These are phyloP conservation scores for Tetranychus urticae DNA, from an alignment of 1,140 invertebrate genomes.

Conservation along the genomic window DNA sequence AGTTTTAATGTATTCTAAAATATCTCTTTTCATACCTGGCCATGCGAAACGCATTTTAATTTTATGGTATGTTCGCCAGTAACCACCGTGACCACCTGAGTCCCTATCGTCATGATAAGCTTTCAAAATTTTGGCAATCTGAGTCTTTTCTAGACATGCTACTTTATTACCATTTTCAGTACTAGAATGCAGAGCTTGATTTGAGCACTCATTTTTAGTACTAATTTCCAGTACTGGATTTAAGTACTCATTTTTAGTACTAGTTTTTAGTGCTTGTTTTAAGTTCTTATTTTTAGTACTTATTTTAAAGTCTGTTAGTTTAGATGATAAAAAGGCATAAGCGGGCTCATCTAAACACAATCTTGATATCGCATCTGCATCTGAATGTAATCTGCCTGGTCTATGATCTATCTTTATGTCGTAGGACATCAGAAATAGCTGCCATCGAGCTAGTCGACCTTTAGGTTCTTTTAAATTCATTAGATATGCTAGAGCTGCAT, in stretches of 20 bases:
- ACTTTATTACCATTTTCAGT: neutral
- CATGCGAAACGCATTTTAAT: neutral
- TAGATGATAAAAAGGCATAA: neutral
- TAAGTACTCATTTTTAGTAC: no score
- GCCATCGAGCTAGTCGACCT: neutral
- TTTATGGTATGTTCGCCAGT: neutral
- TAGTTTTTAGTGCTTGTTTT: no score
- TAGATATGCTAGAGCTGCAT: neutral
- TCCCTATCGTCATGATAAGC: neutral
- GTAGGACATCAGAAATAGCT: neutral
- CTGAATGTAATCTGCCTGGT: neutral
- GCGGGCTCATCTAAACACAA: neutral
- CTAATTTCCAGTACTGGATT: neutral
- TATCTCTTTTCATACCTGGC: constrained; percentile 1
- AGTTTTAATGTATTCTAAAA: neutral
- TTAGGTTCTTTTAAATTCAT: constrained; percentile 1
- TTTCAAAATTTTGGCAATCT: neutral
- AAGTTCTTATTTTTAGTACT: no score
- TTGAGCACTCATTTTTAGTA: neutral
- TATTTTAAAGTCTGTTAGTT: no score
- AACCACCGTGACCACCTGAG: neutral
- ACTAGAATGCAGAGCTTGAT: neutral
- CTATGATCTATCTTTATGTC: neutral
- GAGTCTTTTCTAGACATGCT: neutral
- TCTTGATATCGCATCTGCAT: neutral